A percentile compares a stretch with the other conserved stretches of the same genome.
Evolutionary conservation across 2,888 invertebrate genomes (phyloP).

Genomic region (Anthophora plumipes): DNA sequence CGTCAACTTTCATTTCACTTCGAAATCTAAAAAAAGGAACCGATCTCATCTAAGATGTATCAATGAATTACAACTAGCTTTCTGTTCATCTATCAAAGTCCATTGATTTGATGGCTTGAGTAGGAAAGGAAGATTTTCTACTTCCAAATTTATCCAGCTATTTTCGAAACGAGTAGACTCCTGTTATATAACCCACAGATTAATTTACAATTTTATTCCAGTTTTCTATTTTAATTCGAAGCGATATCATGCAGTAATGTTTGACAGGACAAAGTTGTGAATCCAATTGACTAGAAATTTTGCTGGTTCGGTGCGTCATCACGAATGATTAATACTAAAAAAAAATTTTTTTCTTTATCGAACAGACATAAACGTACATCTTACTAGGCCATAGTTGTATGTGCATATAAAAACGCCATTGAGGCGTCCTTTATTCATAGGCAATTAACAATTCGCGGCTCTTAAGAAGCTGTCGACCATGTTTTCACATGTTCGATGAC

Average conservation of each 20-base stretch:
- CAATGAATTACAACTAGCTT: no score
- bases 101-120: not conserved
- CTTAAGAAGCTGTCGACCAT: constrained; percentile 20
- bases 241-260: not conserved
- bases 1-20: no score
- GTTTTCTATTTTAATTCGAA: not conserved
- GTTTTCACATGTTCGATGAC: constrained; percentile 22
- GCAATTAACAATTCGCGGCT: constrained; percentile 26
- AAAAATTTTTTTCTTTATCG: not conserved
- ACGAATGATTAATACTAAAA: constrained; percentile 10
- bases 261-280: not conserved
- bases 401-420: constrained; percentile 26
- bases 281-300: constrained; percentile 1
- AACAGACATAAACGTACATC: not conserved
- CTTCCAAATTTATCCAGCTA: not conserved
- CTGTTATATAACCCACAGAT: no score
- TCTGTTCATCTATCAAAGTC: no score
- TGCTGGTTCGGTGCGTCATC: not conserved
- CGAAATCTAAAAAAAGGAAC: no score
- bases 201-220: not conserved
- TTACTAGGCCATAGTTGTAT: not conserved
- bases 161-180: no score
- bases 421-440: constrained; percentile 4
- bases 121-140: not conserved
- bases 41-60: no score